Base-by-base conservation (phyloP, 2,113 vertebrate genomes). In the Erythrocebus patas region DNA sequence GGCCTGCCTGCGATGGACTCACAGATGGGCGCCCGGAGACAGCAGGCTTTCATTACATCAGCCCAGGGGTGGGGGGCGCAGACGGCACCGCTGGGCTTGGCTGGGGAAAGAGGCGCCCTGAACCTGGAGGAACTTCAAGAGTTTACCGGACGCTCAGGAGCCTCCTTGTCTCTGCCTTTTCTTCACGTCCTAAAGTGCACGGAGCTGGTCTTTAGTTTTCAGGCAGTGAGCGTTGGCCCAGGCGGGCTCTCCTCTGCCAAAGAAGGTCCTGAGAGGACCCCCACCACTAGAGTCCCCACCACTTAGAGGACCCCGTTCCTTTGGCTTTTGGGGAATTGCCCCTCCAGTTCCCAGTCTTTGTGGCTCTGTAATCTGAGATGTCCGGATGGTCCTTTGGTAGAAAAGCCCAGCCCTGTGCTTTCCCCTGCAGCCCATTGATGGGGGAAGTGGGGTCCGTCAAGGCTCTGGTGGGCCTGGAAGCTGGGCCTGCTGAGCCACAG, bases 151-250 rank as follows among this genome's bases (percentile, higher is more conserved):
- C 2, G 61, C 61, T 64, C 61, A 32, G 61, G 61, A 64, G 61
- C 61, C 61, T 64, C 61, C 25, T 30, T 2, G 5, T 30, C 61
- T 64, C 61, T 6, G 27, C 16, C 14, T n/a, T n/a, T 35, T 18
- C 32, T 30, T 78, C 13, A 30, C 61, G 9, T n/a, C 73, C 91
- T 14, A 2, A 23, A 43, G 75, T 0, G 3, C 70, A 6, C 0
- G 1, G 17, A 10, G 8, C 57, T 23, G 0, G 4, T 22, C 35
- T 18, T 38, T 18, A 9, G 43, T 23, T 55, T 20, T 23, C 1
- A 1, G 66, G 48, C 43, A 2, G 16, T 5, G 83, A 50, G 78
- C 13, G 0, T 5, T 12, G 59, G 50, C 84, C 52, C 30, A 22
- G 7, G 57, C 14, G 59, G 43, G 30, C 25, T 2, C 20, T 17